Evolutionary conservation across 2,888 invertebrate genomes (phyloP).

Genomic region (Pristionchus entomophagus): DNA sequence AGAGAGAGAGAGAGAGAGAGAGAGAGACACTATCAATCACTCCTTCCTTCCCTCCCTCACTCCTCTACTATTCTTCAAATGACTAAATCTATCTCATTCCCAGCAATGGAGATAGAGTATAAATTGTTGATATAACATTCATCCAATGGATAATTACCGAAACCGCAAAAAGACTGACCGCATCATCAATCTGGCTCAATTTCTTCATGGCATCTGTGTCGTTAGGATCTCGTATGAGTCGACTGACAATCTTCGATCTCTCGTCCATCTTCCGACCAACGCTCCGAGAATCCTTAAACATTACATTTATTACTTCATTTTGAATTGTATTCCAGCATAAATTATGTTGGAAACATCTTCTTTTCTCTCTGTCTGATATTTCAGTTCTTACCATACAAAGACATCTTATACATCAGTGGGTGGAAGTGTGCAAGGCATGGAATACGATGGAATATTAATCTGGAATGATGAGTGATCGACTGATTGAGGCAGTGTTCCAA

Average conservation of each 20-base stretch:
- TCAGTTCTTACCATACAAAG: conserved; percentile 29
- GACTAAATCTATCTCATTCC: neutral
- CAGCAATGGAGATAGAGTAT: neutral
- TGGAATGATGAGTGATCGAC: conserved; percentile 39
- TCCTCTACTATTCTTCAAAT: too few species aligned
- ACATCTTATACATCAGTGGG: neutral
- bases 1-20: too few species aligned
- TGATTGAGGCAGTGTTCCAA: conserved; percentile 4
- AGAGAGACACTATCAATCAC: neutral
- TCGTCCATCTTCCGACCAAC: conserved; percentile 35
- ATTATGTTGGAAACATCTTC: too few species aligned
- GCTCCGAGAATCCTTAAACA: neutral
- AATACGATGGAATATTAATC: neutral
- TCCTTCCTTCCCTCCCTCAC: neutral
- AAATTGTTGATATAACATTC: neutral
- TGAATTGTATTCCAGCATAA: too few species aligned
- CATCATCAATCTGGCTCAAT: conserved; percentile 63
- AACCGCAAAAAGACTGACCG: conserved; percentile 50
- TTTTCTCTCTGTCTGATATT: too few species aligned
- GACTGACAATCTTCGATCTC: conserved; percentile 30
- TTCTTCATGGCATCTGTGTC: conserved; percentile 63
- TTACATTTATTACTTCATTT: neutral
- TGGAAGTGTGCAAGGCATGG: neutral
- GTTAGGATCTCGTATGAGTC: conserved; percentile 63
- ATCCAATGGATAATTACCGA: neutral